Evolutionary conservation across 2,888 invertebrate genomes (phyloP).

Genomic region (Phengaris alcon): DNA sequence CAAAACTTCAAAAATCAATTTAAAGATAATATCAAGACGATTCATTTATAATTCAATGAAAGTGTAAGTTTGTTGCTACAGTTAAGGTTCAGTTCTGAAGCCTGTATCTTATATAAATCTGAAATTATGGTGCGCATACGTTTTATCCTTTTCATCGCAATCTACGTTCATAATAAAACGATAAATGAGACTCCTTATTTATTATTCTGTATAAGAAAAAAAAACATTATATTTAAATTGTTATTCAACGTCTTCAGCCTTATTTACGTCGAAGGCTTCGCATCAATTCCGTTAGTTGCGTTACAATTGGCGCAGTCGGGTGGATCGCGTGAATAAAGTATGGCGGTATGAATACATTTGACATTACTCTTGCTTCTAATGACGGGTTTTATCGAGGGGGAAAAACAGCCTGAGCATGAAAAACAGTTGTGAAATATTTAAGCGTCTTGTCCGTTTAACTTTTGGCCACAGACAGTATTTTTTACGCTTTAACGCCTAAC

Average conservation of each 20-base stretch:
- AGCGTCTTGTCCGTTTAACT: slow-evolving; percentile 5
- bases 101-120: too few relatives aligned
- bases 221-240: too few relatives aligned
- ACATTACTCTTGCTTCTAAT: slow-evolving; percentile 8
- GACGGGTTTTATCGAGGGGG: background rate
- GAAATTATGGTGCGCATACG: too few relatives aligned
- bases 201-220: too few relatives aligned
- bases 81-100: too few relatives aligned
- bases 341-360: slow-evolving; percentile 10
- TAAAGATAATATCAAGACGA: too few relatives aligned
- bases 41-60: too few relatives aligned
- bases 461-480: background rate
- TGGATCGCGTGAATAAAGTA: slow-evolving; percentile 7
- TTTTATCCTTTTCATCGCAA: too few relatives aligned
- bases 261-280: background rate
- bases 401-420: background rate
- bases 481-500: background rate
- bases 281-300: background rate
- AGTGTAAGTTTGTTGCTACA: too few relatives aligned
- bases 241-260: background rate
- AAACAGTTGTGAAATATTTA: background rate
- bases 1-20: too few relatives aligned
- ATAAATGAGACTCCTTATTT: too few relatives aligned
- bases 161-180: too few relatives aligned
- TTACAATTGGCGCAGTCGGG: background rate